Conservation (phyloP, 2,888 invertebrate genomes). For the Tuta absoluta region DNA sequence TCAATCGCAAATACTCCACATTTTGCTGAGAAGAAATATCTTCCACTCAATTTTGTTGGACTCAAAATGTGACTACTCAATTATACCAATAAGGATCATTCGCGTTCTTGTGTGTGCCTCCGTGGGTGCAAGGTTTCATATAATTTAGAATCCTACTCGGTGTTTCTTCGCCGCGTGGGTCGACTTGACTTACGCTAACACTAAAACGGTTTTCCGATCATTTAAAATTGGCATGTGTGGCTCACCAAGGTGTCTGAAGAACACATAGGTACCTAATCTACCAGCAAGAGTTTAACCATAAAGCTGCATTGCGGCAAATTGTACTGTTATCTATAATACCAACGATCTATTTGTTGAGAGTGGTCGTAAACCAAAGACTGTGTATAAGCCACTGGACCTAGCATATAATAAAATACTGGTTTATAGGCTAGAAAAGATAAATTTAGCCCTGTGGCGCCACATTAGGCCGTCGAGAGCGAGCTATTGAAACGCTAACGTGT, state of each 20-base stretch:
- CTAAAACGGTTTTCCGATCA: constrained; percentile 5
- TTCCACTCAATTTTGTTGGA: too few relatives aligned
- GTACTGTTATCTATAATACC: neutral
- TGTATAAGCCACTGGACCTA: constrained; percentile 1
- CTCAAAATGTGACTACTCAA: too few relatives aligned
- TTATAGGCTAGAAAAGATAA: constrained; percentile 38
- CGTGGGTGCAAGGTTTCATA: constrained; percentile 4
- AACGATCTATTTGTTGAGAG: constrained; percentile 12
- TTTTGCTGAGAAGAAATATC: neutral
- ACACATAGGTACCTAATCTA: too few relatives aligned
- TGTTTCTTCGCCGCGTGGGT: neutral
- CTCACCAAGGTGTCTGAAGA: neutral
- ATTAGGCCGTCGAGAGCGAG: constrained; percentile 51
- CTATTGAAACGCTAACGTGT: constrained; percentile 53
- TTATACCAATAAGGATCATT: neutral
- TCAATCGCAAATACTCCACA: neutral
- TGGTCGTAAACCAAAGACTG: constrained; percentile 1
- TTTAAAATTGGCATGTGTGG: neutral
- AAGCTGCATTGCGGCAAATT: neutral
- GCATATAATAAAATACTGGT: constrained; percentile 26
- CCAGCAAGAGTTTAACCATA: neutral
- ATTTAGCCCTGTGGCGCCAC: constrained; percentile 54
- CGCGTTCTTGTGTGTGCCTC: neutral
- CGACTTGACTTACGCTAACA: neutral
- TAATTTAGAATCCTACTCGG: constrained; percentile 14